phyloP scores from a whole-genome alignment of 2,888 invertebrate species.

The Acleris holmiana region DNA sequence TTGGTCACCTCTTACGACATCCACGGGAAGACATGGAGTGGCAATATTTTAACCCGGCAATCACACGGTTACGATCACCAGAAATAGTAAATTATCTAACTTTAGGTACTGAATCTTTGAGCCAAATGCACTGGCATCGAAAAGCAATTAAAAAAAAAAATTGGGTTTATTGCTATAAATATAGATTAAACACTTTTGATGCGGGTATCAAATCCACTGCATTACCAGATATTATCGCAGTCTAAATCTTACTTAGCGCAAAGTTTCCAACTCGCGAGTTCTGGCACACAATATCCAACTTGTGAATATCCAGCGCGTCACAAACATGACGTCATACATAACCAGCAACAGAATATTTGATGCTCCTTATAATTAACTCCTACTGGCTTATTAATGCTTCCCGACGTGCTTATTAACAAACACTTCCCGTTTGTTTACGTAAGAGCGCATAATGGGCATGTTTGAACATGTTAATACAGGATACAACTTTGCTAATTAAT shows the following conservation, averaged over 20 bases:
- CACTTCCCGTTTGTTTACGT: slow-evolving; percentile 53
- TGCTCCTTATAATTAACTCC: slow-evolving; percentile 50
- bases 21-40: no score
- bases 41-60: no score
- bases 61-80: no score
- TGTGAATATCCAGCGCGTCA: slow-evolving; percentile 9
- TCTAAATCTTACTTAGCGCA: background rate
- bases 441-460: slow-evolving; percentile 48
- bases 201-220: no score
- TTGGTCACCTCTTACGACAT: no score
- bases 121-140: no score
- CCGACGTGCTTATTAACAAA: slow-evolving; percentile 57
- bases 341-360: slow-evolving; percentile 45
- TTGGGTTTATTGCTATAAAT: no score
- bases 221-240: no score
- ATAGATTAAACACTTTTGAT: no score
- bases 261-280: background rate
- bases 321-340: slow-evolving; percentile 18
- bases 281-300: background rate
- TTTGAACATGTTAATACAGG: slow-evolving; percentile 49
- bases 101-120: no score
- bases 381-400: slow-evolving; percentile 60
- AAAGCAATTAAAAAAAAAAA: no score
- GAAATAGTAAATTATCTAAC: no score
- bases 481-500: slow-evolving; percentile 40